Percentiles rank a stretch among this genome's conserved stretches.
These are phyloP conservation scores for Drosophila ambigua DNA, from an alignment of 1,140 invertebrate genomes.

Conservation along the genomic window DNA sequence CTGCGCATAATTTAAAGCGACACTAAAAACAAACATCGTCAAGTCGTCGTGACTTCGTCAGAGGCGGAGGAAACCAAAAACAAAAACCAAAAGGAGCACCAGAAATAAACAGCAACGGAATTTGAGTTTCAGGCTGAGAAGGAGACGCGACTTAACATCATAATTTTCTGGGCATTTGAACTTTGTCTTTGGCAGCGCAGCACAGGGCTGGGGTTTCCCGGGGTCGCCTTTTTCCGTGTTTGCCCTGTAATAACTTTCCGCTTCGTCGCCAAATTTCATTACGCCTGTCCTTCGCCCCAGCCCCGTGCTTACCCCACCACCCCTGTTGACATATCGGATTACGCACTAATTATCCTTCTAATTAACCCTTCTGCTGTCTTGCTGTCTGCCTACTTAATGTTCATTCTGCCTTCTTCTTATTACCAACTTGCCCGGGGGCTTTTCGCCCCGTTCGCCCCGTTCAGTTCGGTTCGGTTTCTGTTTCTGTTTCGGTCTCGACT, in stretches of 20 bases:
- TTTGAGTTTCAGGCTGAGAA: not conserved
- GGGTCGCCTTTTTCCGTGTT: not conserved
- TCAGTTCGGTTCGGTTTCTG: constrained; percentile 4
- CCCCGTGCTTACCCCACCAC: constrained; percentile 6
- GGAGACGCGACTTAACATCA: constrained; percentile 50
- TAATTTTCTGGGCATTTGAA: constrained; percentile 69
- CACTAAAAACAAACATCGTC: constrained; percentile 48
- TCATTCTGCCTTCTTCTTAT: constrained; percentile 37
- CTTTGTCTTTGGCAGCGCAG: not conserved
- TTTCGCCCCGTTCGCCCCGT: constrained; percentile 18
- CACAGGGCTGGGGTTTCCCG: not conserved
- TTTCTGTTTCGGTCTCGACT: constrained; percentile 17
- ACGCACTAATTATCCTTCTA: constrained; percentile 82
- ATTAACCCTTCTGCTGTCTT: constrained; percentile 69
- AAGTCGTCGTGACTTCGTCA: constrained; percentile 12
- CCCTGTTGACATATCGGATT: constrained; percentile 80
- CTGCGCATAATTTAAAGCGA: constrained; percentile 43
- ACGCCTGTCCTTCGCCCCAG: constrained; percentile 2
- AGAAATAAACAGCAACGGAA: not conserved
- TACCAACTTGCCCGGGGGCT: constrained; percentile 33
- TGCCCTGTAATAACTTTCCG: constrained; percentile 53
- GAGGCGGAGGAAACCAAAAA: not conserved
- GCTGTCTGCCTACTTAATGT: constrained; percentile 34
- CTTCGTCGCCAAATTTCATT: constrained; percentile 68
- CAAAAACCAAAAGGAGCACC: not conserved